Percentiles rank a stretch among this genome's conserved stretches.
Conservation (phyloP, 2,888 invertebrate species). For the Ophonus ardosiacus region DNA sequence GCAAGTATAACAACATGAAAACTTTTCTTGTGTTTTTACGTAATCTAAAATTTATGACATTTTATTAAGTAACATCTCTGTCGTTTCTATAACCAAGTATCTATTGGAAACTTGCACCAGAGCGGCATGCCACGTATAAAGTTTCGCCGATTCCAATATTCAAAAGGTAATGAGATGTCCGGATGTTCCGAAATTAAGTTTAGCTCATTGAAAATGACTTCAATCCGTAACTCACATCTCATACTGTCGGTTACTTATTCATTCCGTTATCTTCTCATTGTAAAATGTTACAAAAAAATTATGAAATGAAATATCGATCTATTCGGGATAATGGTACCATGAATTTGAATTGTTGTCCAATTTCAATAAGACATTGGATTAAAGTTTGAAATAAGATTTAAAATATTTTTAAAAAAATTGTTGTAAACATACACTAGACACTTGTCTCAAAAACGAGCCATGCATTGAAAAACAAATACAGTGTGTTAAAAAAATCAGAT, state of each 20-base stretch:
- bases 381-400: too few species aligned
- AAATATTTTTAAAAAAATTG: too few species aligned
- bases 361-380: too few species aligned
- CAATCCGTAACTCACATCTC: neutral
- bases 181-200: slow-evolving; percentile 65
- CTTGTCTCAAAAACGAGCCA: too few species aligned
- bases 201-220: slow-evolving; percentile 50
- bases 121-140: slow-evolving; percentile 13
- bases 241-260: neutral
- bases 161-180: slow-evolving; percentile 71
- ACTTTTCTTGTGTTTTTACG: neutral
- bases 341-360: too few species aligned
- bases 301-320: neutral
- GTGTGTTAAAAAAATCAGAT: too few species aligned
- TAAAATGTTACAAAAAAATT: neutral
- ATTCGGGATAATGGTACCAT: neutral
- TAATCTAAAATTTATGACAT: neutral
- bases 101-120: neutral
- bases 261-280: neutral
- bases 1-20: neutral
- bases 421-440: too few species aligned
- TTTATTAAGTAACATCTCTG: neutral
- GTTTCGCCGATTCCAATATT: slow-evolving; percentile 69
- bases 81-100: neutral
- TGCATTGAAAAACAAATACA: too few species aligned